Evolutionary conservation across 2,888 invertebrate genomes (phyloP), one percentile per base, ranked within the genome.

Genomic region (Poecilobothrus nobilitatus): DNA sequence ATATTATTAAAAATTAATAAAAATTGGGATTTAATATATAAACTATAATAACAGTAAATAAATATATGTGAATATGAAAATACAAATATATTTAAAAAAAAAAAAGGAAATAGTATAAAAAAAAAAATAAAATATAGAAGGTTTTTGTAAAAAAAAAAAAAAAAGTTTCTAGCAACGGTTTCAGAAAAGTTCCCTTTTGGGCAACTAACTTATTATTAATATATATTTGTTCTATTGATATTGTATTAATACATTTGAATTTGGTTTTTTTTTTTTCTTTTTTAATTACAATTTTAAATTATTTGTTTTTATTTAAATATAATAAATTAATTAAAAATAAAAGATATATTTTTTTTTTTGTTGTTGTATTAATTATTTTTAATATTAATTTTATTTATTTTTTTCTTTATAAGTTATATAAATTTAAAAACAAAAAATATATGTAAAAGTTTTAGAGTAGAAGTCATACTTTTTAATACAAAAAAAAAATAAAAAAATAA

Each of bases 111-210:
- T 62, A 62, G 27, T 27, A 27, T 20, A 63, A 3, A n/a, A 66
- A 18, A 44, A 4, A 44, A 66, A 34, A 44, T 66, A 10, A 44
- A 44, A 66, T 20, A 41, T 44, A 20, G 65, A 53, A 67, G 33
- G 37, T 27, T 67, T 27, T 20, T 53, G 18, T 41, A 4, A 53
- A 66, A 22, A 65, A 65, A 22, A 4, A 53, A 66, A 22, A 65
- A 65, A 22, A 20, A 34, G 65, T 65, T 65, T 33, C 33, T 65
- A 65, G 65, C 65, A 44, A 66, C 66, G 83, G 86, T 87, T 87
- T 87, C 87, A 87, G 87, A 87, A 87, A 87, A 87, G 87, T 87
- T 86, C 87, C 86, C 86, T 86, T 86, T 78, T 79, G 85, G 86
- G 85, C 86, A 86, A 86, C 85, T 86, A 85, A 85, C 85, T 65